Base-by-base conservation (phyloP, 2,888 invertebrate genomes). In the Euproctis similis region DNA sequence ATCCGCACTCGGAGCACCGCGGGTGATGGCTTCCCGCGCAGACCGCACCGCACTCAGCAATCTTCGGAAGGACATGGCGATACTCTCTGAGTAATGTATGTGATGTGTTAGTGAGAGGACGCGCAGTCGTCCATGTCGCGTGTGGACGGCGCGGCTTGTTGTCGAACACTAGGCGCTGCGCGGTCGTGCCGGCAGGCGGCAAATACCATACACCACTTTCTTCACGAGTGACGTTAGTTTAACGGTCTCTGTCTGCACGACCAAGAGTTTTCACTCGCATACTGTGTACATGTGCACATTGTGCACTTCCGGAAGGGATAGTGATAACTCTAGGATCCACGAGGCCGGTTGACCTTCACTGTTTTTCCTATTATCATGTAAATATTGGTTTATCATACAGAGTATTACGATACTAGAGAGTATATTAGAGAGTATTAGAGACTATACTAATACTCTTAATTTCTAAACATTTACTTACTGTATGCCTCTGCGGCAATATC, bases 1-100 rank as follows among this genome's bases (percentile, higher is more conserved):
- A 35, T 80, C 74, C 5, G 78, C 78, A 56, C 78, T 49, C 2
- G 81, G 81, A 14, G 81, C 74, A 24, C 73, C 73, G 17, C 75
- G 62, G 11, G 68, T 60, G 23, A 80, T 45, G 27, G 77, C 76
- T 26, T 71, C 74, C 34, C 77, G 73, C 46, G 80, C 82, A 20
- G 70, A 64, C 24, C 80, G 68, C 38, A 78, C 72, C 45, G 81
- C 81, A 48, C 64, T 73, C 34, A 84, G 35, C 32, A 84, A 44
- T 49, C 81, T 62, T 18, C 76, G 72, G 48, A 82, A 57, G 38
- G 81, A 71, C 81, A 81, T 78, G 34, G 44, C 52, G 29, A 31
- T 29, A 11, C 28, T 43, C 31, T 42, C 47, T 50, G 33, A 40
- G 40, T 40, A 12, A 40, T 39, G 33, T 41, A 39, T 28, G 34